Conservation (phyloP, 2,113 vertebrate genomes). For the Henicopernis longicauda region DNA sequence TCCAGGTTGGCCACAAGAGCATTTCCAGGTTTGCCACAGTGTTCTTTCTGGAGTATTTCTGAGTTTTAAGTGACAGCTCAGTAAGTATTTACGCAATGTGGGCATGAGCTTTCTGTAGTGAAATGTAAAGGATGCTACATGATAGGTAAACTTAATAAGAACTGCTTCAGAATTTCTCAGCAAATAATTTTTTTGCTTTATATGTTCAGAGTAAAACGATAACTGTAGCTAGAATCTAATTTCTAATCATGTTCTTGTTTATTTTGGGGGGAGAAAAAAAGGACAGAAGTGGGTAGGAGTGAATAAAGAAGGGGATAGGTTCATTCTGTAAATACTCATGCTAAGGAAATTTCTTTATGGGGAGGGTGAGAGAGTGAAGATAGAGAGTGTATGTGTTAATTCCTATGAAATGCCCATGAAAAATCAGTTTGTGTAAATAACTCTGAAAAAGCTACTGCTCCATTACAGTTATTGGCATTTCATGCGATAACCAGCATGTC, state of each 20-base stretch:
- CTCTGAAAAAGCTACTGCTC: neutral
- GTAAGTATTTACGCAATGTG: conserved; percentile 54
- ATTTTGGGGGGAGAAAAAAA: neutral
- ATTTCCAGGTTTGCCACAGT: conserved; percentile 17
- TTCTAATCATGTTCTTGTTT: neutral
- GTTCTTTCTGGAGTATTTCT: conserved; percentile 41
- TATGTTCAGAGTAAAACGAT: neutral
- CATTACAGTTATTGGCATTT: neutral
- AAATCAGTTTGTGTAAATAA: conserved; percentile 15
- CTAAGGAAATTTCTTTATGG: neutral
- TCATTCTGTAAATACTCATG: neutral
- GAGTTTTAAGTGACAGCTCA: conserved; percentile 61
- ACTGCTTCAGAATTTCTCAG: neutral
- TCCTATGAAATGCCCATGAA: neutral
- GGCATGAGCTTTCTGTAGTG: conserved; percentile 46
- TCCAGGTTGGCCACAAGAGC: conserved; percentile 10
- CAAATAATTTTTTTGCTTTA: neutral
- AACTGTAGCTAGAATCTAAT: neutral
- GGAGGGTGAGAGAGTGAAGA: neutral
- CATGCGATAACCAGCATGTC: neutral
- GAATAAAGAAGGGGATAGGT: neutral
- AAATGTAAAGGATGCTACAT: conserved; percentile 6
- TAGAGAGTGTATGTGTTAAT: neutral
- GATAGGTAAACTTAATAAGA: conserved; percentile 1
- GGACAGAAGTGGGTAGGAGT: neutral